Evolutionary conservation across 2,113 vertebrate species (phyloP), one percentile per base, ranked within the genome.

Genomic region (Malurus alboscapulatus): DNA sequence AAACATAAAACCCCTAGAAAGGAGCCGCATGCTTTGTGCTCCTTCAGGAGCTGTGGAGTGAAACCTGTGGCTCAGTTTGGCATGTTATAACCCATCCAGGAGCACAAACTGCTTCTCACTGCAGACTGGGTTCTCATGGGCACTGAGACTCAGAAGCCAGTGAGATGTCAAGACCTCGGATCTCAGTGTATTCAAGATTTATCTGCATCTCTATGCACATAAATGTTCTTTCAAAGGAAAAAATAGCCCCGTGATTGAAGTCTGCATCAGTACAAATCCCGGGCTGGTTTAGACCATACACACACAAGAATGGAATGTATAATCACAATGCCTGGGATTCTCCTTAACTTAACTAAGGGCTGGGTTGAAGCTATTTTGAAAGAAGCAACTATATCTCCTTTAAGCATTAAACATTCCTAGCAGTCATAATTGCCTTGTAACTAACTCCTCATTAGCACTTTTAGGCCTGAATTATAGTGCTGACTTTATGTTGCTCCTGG

Each of bases 61-160:
- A 93, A 93, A 92, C 54, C 66, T 38, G 54, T 65, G 77, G 87
- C 89, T 89, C 8, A 1, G 40, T 54, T 76, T 75, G 87, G 74
- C 95, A 14, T 91, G 95, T 94, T 89, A 32, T 25, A 96, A 96
- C 92, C 66, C 81, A 94, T 94, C 89, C 87, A 72, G 47, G 17
- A 94, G 74, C 58, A 62, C 6, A 1, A 82, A 82, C 25, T 51
- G 53, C 73, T 89, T 53, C 88, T 75, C 69, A 61, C 57, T 75
- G 73, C 77, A 75, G 47, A 16, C 61, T 77, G 1, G 0, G 36
- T 81, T 94, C 84, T 96, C 88, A 42, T 74, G 87, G 61, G 45
- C 79, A 34, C 50, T 11, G 57, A 78, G 53, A 59, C 17, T 63
- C 48, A 61, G 73, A 72, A 75, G 47, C 58, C 55, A 68, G 51